phyloP scores from a whole-genome alignment of 2,113 vertebrate species.

The Brachypodius melanocephalos region DNA sequence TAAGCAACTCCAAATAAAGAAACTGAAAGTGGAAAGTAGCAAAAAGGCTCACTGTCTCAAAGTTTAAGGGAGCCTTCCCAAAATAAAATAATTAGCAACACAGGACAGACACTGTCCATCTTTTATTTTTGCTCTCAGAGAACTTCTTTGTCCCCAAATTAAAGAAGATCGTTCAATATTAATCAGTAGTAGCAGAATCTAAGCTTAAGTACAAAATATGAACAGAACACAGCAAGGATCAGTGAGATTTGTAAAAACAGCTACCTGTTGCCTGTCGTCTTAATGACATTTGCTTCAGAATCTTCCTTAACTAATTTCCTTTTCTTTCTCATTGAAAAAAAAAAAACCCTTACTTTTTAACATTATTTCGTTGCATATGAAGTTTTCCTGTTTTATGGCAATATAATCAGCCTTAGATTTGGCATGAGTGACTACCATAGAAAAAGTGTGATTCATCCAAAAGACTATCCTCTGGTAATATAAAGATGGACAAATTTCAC shows the following conservation, averaged over 20 bases:
- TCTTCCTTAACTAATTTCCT: neutral
- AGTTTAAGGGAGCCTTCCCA: neutral
- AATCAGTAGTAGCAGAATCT: neutral
- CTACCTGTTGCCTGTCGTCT: neutral
- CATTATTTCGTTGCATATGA: neutral
- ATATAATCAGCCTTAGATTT: neutral
- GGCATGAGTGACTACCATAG: neutral
- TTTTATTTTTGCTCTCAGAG: slow-evolving; percentile 8
- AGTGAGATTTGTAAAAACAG: neutral
- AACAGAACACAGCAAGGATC: neutral
- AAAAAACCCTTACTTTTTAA: neutral
- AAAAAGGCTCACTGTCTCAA: slow-evolving; percentile 33
- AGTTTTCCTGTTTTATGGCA: neutral
- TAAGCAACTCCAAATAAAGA: slow-evolving; percentile 38
- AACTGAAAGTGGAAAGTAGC: slow-evolving; percentile 42
- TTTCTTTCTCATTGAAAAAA: neutral
- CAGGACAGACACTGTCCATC: neutral
- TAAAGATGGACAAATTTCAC: neutral
- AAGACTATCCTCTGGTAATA: neutral
- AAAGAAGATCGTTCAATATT: neutral
- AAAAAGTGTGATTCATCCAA: neutral
- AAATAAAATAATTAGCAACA: neutral
- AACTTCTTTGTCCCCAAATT: neutral
- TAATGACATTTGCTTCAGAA: neutral
- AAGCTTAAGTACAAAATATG: neutral